Evolutionary conservation across 2,888 invertebrate species (phyloP), one percentile per base, ranked within the genome.

Genomic region (Tubulanus polymorphus): DNA sequence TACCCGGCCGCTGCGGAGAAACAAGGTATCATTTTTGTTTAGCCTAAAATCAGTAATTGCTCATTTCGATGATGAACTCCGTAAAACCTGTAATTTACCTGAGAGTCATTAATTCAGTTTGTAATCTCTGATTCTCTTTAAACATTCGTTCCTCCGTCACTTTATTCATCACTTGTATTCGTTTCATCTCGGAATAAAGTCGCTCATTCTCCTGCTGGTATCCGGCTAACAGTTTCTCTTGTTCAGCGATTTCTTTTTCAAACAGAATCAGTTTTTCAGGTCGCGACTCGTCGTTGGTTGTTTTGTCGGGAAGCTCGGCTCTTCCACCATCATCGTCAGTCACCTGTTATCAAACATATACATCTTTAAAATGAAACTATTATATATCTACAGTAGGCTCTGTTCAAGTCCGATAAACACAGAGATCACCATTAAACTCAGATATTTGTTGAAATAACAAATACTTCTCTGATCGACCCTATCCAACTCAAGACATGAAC

Each of bases 161-260:
- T 61, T 75, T 76, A 54, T 62, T 64, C 27, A 68, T 62, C 37
- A 63, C 65, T 53, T 72, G 66, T 30, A 72, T 46, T 29, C 62
- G 63, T 57, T 76, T 76, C 59, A 74, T 65, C 54, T 78, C 74
- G 49, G 69, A 64, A 57, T 75, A 78, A 47, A 78, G 62, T 8
- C 73, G 64, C 58, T 76, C 72, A 51, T 78, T 78, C 60, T 78
- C 77, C 47, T 65, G 61, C 62, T 74, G 73, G 58, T 73, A 75
- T 3, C 76, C 76, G 3, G 70, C 67, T 46, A 78, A 63, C 25
- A 78, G 61, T 15, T 63, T 68, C 51, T 77, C 76, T 54, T 78
- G 77, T 53, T 76, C 75, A 50, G 65, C 64, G 8, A 75, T 63
- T 54, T 76, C 75, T 49, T 65, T 65, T 62, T 74, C 71, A 29